phyloP scores from a whole-genome alignment of 2,797 vertebrate species.

The Streptopelia turtur region DNA sequence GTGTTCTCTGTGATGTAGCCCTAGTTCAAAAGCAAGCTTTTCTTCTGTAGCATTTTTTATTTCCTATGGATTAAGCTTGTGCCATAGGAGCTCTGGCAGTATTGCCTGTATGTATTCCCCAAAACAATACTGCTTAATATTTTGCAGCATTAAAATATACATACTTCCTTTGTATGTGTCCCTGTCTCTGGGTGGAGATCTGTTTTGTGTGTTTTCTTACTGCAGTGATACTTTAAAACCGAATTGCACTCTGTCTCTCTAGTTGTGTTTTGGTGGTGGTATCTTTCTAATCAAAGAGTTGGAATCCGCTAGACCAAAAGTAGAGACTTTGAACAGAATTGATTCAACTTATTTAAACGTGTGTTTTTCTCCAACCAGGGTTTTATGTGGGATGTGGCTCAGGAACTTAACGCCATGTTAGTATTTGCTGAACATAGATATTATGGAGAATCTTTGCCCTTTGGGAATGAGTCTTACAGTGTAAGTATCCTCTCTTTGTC shows the following conservation, averaged over 20 bases:
- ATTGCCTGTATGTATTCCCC: background rate
- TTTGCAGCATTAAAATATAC: background rate
- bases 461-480: conserved; percentile 88
- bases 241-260: background rate
- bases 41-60: background rate
- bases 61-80: background rate
- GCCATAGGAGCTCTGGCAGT: background rate
- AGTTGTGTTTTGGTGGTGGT: background rate
- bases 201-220: background rate
- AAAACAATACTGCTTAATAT: background rate
- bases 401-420: conserved; percentile 91
- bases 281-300: background rate
- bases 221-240: background rate
- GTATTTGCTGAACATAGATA: conserved; percentile 98
- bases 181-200: background rate
- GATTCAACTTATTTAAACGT: background rate
- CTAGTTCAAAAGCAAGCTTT: background rate
- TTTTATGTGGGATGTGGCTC: conserved; percentile 95
- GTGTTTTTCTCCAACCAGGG: conserved; percentile 79
- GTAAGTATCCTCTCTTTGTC: conserved; percentile 76
- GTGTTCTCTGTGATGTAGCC: background rate
- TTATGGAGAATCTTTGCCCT: conserved; percentile 95
- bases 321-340: background rate
- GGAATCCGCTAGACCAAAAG: background rate
- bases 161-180: background rate